Evolutionary conservation across 1,140 invertebrate genomes (phyloP).

Genomic region (Dryas iulia): DNA sequence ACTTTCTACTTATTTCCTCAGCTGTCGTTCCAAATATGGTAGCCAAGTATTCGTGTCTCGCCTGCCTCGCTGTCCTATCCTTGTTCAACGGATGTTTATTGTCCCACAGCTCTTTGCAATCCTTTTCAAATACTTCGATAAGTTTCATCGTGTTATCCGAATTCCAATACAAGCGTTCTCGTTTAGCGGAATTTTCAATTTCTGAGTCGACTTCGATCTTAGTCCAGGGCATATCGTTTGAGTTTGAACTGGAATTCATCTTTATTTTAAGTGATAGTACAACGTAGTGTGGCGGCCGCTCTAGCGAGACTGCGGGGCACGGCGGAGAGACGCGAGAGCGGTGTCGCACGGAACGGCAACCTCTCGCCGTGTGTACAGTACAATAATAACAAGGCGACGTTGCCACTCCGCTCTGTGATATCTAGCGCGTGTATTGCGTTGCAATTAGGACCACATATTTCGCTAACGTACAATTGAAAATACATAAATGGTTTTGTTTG

Average conservation of each 20-base stretch:
- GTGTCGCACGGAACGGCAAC: conserved; percentile 63
- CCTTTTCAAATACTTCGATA: conserved; percentile 56
- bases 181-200: conserved; percentile 31
- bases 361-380: conserved; percentile 35
- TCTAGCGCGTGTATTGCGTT: conserved; percentile 40
- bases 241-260: conserved; percentile 65
- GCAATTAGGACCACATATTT: conserved; percentile 26
- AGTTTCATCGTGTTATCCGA: conserved; percentile 62
- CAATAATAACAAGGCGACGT: conserved; percentile 36
- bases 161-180: conserved; percentile 47
- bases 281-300: conserved; percentile 46
- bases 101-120: conserved; percentile 67
- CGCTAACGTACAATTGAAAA: neutral
- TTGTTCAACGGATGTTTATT: conserved; percentile 54
- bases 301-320: conserved; percentile 69
- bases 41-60: conserved; percentile 56
- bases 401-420: conserved; percentile 38
- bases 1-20: conserved; percentile 66
- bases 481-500: neutral
- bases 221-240: conserved; percentile 48
- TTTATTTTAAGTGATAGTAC: conserved; percentile 15
- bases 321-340: conserved; percentile 56
- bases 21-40: conserved; percentile 54
- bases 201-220: conserved; percentile 60
- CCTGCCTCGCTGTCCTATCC: conserved; percentile 46